Base-by-base conservation (phyloP, 2,113 vertebrate species). In the Dicrurus megarhynchus region DNA sequence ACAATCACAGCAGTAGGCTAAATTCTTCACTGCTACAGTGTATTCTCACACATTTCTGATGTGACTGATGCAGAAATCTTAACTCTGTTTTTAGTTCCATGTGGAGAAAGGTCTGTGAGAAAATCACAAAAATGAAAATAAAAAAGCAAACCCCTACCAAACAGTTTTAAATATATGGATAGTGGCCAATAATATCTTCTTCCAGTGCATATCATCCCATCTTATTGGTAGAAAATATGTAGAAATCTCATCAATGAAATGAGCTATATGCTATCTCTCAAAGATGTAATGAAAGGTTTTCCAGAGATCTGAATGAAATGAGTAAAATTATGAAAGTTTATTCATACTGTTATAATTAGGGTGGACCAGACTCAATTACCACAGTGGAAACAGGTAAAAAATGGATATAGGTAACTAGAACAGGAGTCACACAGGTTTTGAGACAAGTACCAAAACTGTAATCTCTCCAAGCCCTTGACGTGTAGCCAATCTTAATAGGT, bases 381-480 rank as follows among this genome's bases (percentile, higher is more conserved):
- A 59, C 9, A 53, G 15, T 49, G 9, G 8, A 57, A 50, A 65
- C 4, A 84, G 17, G 33, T 39, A 4, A 65, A 87, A 21, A 81
- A 27, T 14, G 4, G 4, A 17, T 73, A 17, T 3, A 14, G 9
- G 2, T 28, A 16, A 6, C 11, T 53, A 57, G 80, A 80, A 9
- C 24, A 53, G 19, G 19, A 65, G 7, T 88, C 37, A 69, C 6
- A 42, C 1, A 47, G 23, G 61, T 60, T 74, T 74, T 85, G 69
- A 26, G 23, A 41, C 23, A 83, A 44, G 2, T 27, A 49, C 13
- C 9, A 30, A 53, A 86, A 10, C 5, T 42, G 3, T 50, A 28
- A 35, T 47, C 4, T 60, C 30, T 60, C 11, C 11, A n/a, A 6
- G 47, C 3, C 15, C 15, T 70, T 3, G 0, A 32, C 19, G 1